Conservation (phyloP, 2,113 vertebrate species). For the Physeter macrocephalus region DNA sequence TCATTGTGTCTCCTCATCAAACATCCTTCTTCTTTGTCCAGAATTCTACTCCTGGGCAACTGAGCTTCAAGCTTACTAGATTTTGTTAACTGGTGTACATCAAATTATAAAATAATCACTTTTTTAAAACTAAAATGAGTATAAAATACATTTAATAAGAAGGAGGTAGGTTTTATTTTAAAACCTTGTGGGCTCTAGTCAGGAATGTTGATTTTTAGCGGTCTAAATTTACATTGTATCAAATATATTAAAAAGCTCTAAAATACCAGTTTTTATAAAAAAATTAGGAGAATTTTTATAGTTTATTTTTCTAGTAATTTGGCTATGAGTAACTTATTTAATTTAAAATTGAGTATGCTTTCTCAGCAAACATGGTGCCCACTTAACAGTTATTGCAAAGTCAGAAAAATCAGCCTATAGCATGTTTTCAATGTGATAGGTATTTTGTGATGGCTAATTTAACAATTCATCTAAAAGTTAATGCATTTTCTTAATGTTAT, state of each 20-base stretch:
- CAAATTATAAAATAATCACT: neutral
- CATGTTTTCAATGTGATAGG: neutral
- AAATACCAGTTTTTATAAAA: neutral
- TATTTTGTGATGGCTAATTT: neutral
- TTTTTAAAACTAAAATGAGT: neutral
- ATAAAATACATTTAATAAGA: neutral
- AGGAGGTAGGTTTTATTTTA: neutral
- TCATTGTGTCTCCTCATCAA: neutral
- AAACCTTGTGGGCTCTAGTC: neutral
- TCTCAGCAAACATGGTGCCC: neutral
- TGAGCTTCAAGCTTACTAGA: neutral
- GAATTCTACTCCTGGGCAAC: neutral
- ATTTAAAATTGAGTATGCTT: neutral
- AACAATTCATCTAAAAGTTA: neutral
- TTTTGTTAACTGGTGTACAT: neutral
- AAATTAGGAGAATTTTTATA: neutral
- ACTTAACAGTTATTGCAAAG: neutral
- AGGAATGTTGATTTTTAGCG: neutral
- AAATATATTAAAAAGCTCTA: neutral
- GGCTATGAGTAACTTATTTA: neutral
- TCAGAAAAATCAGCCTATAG: neutral
- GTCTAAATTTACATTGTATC: neutral
- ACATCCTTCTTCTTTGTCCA: neutral
- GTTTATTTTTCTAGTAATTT: constrained; percentile 14
- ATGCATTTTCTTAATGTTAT: neutral